Base-by-base conservation (phyloP, 1,140 invertebrate genomes). In the Brachionus koreanus region DNA sequence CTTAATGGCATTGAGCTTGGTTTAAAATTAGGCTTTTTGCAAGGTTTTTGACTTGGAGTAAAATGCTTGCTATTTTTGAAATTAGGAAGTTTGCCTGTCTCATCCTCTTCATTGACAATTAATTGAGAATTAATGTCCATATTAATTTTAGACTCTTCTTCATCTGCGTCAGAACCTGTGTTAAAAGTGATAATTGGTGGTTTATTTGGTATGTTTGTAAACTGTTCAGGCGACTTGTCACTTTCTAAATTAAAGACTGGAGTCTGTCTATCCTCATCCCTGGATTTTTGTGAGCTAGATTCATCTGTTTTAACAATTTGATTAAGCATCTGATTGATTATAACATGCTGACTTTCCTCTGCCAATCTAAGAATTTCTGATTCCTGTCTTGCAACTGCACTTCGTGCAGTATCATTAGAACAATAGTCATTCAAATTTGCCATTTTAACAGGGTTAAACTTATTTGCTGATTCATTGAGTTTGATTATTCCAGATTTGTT, bases 311-410 rank as follows among this genome's bases (percentile, higher is more conserved):
- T 74, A 6, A 74, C 76, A 29, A 79, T 79, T 79, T 79, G 52
- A 65, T 79, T 57, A 12, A 79, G 39, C 76, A 79, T 79, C 57
- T 79, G 76, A 37, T 19, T 79, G 29, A 79, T 79, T 61, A 79
- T 65, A 13, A 79, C 49, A 79, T 79, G 76, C 7, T 79, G 76
- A 63, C 76, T 79, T 42, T 79, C 76, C 43, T 79, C 76, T 42
- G 76, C 76, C n/a, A 79, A 25, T 5, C 76, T 57, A 9, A 79
- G 25, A 16, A 79, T 79, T 42, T 79, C 76, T 1, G 76, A 79
- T 37, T 79, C 76, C 37, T 79, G 76, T 37, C 76, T 19, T 5
- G 76, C 76, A 19, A 74, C 69, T 5, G 69, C 69, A 74, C 69
- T 74, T 5, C 69, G 69, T 23, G 33, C 69, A 13, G 69, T 74